phyloP scores from a whole-genome alignment of 2,113 vertebrate species.

The Hyaena hyaena region DNA sequence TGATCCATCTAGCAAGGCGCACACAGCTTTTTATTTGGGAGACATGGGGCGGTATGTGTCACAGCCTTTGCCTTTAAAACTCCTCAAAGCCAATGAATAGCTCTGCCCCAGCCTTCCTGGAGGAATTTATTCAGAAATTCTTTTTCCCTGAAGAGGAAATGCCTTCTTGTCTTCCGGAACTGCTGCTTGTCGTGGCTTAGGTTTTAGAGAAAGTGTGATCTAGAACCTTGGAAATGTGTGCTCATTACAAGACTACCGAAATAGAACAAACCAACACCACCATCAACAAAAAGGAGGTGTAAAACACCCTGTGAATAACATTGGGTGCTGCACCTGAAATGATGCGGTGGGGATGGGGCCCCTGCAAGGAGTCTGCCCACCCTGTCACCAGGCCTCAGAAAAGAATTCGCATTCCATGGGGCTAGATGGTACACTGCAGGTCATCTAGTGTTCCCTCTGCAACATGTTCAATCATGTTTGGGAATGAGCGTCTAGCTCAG shows the following conservation, averaged over 20 bases:
- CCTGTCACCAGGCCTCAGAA: not conserved
- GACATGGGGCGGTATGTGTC: not conserved
- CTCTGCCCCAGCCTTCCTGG: not conserved
- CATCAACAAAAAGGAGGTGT: not conserved
- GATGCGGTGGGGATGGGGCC: not conserved
- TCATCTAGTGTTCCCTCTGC: not conserved
- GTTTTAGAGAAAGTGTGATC: not conserved
- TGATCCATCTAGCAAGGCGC: not conserved
- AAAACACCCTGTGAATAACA: not conserved
- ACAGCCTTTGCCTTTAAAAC: not conserved
- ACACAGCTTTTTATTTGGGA: not conserved
- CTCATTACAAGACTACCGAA: not conserved
- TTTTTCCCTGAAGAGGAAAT: constrained; percentile 15
- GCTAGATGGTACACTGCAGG: not conserved
- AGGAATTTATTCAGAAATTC: not conserved
- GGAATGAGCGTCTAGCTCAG: not conserved
- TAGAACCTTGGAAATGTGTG: not conserved
- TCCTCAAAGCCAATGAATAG: not conserved
- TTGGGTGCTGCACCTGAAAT: not conserved
- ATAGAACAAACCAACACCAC: not conserved
- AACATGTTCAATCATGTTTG: not conserved
- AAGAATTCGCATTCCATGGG: not conserved
- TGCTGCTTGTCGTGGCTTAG: not conserved
- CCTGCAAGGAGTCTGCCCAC: not conserved
- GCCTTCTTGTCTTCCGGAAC: not conserved